Evolutionary conservation across 2,113 vertebrate species (phyloP).

Genomic region (Anthoscopus minutus): DNA sequence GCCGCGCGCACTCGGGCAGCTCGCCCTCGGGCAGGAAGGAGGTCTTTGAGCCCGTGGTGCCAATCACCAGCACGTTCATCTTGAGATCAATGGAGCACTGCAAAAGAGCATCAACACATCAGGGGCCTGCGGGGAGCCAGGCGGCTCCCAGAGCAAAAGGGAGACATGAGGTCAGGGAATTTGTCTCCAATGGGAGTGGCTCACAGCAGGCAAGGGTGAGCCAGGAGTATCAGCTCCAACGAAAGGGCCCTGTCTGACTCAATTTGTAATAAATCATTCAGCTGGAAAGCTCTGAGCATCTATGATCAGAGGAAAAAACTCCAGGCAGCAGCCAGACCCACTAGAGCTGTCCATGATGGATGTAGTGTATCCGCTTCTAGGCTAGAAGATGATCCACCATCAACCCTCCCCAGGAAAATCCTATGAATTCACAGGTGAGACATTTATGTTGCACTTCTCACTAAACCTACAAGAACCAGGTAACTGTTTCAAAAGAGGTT

Average conservation of each 20-base stretch:
- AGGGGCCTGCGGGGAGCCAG: background rate
- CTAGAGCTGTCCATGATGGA: background rate
- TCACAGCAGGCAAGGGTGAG: background rate
- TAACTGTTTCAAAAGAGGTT: background rate
- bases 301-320: background rate
- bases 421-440: background rate
- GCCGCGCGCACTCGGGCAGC: slow-evolving; percentile 89
- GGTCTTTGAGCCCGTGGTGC: slow-evolving; percentile 93
- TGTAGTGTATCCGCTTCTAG: accelerated
- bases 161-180: background rate
- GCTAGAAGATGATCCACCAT: background rate
- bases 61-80: slow-evolving; percentile 90
- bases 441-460: background rate
- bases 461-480: background rate
- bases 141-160: accelerated
- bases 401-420: background rate
- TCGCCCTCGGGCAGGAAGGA: slow-evolving; percentile 91
- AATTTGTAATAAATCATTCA: background rate
- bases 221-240: background rate
- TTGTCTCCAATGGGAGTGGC: accelerated
- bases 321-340: background rate
- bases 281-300: background rate
- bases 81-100: slow-evolving; percentile 98
- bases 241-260: background rate
- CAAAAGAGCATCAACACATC: background rate